phyloP scores from a whole-genome alignment of 2,797 vertebrate genomes.

The Harpagifer antarcticus region DNA sequence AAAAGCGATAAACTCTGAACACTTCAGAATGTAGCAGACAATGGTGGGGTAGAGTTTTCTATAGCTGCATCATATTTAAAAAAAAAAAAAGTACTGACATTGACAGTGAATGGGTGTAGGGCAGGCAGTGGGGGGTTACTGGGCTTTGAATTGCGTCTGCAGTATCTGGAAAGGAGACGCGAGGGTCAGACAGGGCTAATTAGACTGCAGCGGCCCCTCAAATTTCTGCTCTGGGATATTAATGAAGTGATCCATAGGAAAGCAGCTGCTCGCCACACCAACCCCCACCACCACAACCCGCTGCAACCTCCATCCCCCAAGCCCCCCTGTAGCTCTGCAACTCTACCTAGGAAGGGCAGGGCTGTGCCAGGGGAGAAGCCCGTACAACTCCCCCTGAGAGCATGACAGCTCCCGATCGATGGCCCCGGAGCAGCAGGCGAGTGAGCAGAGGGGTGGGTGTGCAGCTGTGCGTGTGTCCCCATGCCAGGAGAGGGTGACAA shows the following conservation, averaged over 20 bases:
- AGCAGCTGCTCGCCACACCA: slow-evolving; percentile 77
- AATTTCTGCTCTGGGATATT: slow-evolving; percentile 83
- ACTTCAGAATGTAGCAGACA: slow-evolving; percentile 19
- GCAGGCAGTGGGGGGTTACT: slow-evolving; percentile 45
- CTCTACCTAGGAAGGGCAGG: slow-evolving; percentile 66
- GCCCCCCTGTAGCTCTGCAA: slow-evolving; percentile 52
- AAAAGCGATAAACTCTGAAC: slow-evolving; percentile 12
- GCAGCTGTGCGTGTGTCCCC: slow-evolving; percentile 73
- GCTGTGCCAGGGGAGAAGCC: slow-evolving; percentile 66
- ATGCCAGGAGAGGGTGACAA: slow-evolving; percentile 82
- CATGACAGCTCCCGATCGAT: slow-evolving; percentile 76
- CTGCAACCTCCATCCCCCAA: slow-evolving; percentile 51
- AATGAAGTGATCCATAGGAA: slow-evolving; percentile 84
- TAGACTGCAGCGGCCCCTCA: slow-evolving; percentile 83
- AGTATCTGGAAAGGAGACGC: slow-evolving; percentile 68
- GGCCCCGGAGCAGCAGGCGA: slow-evolving; percentile 62
- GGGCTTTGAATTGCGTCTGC: slow-evolving; percentile 65
- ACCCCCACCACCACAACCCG: slow-evolving; percentile 28
- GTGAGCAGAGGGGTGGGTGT: slow-evolving; percentile 59
- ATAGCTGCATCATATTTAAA: slow-evolving; percentile 14
- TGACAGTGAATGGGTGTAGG: slow-evolving; percentile 41
- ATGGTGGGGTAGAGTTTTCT: slow-evolving; percentile 13
- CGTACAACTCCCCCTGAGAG: slow-evolving; percentile 53
- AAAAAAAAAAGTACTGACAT: slow-evolving; percentile 38
- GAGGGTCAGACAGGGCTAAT: slow-evolving; percentile 85